These are phyloP conservation scores for Odontesthes bonariensis DNA, from an alignment of 2,113 vertebrate genomes.

Conservation along the genomic window DNA sequence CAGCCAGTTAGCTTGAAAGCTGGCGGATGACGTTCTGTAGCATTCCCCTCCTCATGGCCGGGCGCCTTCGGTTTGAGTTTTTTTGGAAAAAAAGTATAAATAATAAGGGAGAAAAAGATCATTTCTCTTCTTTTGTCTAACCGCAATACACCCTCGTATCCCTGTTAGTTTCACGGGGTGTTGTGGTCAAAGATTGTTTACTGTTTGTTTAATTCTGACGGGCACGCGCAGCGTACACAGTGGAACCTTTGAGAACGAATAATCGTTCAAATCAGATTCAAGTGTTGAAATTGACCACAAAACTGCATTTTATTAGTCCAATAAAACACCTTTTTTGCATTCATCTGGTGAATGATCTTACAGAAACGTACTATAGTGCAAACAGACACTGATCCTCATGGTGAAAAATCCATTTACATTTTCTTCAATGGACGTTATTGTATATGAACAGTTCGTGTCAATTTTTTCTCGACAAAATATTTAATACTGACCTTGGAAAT, in stretches of 20 bases:
- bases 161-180: background rate
- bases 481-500: background rate
- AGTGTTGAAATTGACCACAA: background rate
- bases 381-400: background rate
- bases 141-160: fast-evolving
- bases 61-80: slow-evolving; percentile 54
- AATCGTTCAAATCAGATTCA: slow-evolving; percentile 26
- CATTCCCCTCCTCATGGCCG: slow-evolving; percentile 62
- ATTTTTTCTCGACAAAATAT: background rate
- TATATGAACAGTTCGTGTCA: background rate
- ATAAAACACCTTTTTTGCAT: background rate
- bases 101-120: background rate
- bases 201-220: slow-evolving; percentile 9
- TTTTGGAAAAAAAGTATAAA: background rate
- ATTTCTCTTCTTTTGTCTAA: fast-evolving
- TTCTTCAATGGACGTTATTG: background rate
- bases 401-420: background rate
- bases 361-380: background rate
- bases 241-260: slow-evolving; percentile 39
- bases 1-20: slow-evolving; percentile 80
- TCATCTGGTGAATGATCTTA: background rate
- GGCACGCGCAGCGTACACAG: slow-evolving; percentile 41
- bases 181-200: slow-evolving; percentile 37
- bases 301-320: background rate
- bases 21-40: slow-evolving; percentile 69